Evolutionary conservation across 2,113 vertebrate genomes (phyloP).

Genomic region (Etia nguti): DNA sequence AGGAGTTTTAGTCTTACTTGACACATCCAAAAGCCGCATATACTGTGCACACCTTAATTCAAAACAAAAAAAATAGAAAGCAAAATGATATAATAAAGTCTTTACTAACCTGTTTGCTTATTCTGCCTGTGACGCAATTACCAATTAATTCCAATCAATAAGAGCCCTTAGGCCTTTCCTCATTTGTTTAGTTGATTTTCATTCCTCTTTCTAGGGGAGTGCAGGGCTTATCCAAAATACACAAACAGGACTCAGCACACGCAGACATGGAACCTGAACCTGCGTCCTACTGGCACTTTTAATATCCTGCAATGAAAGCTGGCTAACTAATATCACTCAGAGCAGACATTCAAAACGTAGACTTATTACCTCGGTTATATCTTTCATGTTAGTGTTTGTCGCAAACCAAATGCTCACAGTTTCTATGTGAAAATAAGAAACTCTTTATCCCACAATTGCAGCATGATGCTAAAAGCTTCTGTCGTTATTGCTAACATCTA

Average conservation of each 20-base stretch:
- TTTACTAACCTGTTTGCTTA: slow-evolving; percentile 51
- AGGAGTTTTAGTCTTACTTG: neutral
- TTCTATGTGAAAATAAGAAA: neutral
- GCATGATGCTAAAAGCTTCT: neutral
- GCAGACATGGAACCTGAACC: slow-evolving; percentile 10
- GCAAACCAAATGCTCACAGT: neutral
- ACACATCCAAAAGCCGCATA: neutral
- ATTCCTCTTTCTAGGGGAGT: slow-evolving; percentile 52
- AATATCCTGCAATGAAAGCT: slow-evolving; percentile 68
- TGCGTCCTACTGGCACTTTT: slow-evolving; percentile 20
- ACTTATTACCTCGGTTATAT: neutral
- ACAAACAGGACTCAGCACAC: slow-evolving; percentile 62
- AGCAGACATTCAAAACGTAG: neutral
- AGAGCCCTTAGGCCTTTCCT: slow-evolving; percentile 65
- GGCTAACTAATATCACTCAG: slow-evolving; percentile 51
- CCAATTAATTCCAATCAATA: slow-evolving; percentile 68
- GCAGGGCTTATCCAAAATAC: slow-evolving; percentile 66
- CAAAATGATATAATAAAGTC: neutral
- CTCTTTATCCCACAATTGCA: neutral
- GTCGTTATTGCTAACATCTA: neutral
- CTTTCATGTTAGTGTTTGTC: neutral
- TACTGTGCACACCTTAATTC: neutral
- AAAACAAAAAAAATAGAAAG: neutral
- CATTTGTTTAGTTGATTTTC: slow-evolving; percentile 64
- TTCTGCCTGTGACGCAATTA: slow-evolving; percentile 38